phyloP scores from a whole-genome alignment of 1,140 invertebrate genomes.

The Bombus breviceps region DNA sequence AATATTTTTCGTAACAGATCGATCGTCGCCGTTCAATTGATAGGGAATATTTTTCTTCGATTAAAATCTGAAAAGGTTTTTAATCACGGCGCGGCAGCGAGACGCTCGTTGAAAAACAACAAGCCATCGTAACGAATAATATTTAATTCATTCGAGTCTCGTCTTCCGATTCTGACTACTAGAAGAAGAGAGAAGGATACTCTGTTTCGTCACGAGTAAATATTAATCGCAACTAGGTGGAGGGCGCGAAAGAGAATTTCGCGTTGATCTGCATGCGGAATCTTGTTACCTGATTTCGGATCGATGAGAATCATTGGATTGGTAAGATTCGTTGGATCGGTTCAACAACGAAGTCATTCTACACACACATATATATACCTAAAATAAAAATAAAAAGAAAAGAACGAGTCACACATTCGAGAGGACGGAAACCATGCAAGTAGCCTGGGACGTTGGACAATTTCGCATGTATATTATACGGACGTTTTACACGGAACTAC shows the following conservation, averaged over 20 bases:
- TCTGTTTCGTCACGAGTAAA: neutral
- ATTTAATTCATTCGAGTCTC: constrained; percentile 41
- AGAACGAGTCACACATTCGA: neutral
- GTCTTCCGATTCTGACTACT: neutral
- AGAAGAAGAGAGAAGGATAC: neutral
- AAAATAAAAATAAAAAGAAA: neutral
- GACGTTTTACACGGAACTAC: constrained; percentile 58
- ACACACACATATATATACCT: neutral
- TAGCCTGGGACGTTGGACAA: neutral
- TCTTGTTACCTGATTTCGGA: neutral
- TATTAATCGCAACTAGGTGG: neutral
- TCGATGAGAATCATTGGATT: constrained; percentile 4
- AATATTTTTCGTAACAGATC: constrained; percentile 36
- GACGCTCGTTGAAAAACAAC: constrained; percentile 30
- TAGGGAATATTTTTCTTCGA: constrained; percentile 51
- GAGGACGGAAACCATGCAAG: neutral
- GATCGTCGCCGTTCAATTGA: constrained; percentile 25
- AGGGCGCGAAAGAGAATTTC: constrained; percentile 35
- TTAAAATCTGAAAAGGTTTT: constrained; percentile 55
- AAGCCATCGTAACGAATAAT: constrained; percentile 19
- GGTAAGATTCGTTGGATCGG: neutral
- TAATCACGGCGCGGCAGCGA: constrained; percentile 20
- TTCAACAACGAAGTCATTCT: neutral
- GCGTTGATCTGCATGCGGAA: constrained; percentile 36
- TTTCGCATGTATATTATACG: constrained; percentile 33